Evolutionary conservation across 2,888 invertebrate genomes (phyloP).

Genomic region (Callyntrura sp.): DNA sequence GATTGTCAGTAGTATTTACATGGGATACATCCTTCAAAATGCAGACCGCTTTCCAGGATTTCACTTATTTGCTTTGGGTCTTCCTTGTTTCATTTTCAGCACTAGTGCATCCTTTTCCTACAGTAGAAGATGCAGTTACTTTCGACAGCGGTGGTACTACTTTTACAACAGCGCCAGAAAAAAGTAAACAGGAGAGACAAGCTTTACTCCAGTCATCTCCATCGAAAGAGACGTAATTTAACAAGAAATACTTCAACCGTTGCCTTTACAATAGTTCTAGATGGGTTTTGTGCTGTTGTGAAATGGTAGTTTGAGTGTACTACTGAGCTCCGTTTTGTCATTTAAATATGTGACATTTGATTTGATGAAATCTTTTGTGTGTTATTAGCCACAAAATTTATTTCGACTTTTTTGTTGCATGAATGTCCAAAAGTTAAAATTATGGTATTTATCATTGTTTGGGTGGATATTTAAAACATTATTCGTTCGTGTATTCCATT

Average conservation of each 20-base stretch:
- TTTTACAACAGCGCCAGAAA: constrained; percentile 2
- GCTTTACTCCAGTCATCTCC: constrained; percentile 54
- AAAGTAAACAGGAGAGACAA: constrained; percentile 63
- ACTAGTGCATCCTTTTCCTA: constrained; percentile 35
- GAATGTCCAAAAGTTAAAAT: background rate
- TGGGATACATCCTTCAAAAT: background rate
- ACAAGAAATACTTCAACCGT: background rate
- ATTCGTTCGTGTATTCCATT: too few relatives aligned
- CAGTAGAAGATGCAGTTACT: background rate
- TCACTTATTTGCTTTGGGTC: background rate
- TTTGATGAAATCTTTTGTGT: too few relatives aligned
- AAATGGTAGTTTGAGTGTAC: too few relatives aligned
- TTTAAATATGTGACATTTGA: too few relatives aligned
- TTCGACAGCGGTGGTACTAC: background rate
- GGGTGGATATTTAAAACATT: too few relatives aligned
- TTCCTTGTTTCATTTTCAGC: constrained; percentile 12
- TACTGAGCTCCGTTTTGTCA: too few relatives aligned
- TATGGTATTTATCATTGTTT: background rate
- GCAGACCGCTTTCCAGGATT: constrained; percentile 36
- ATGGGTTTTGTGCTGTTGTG: background rate
- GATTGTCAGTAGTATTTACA: background rate
- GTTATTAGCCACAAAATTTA: background rate
- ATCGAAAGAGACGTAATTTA: constrained; percentile 72
- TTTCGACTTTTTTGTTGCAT: background rate
- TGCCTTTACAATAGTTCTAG: background rate